Percentiles rank a stretch among this genome's conserved stretches.
phyloP scores from a whole-genome alignment of 2,888 invertebrate species.

The Oxycera nigricornis region DNA sequence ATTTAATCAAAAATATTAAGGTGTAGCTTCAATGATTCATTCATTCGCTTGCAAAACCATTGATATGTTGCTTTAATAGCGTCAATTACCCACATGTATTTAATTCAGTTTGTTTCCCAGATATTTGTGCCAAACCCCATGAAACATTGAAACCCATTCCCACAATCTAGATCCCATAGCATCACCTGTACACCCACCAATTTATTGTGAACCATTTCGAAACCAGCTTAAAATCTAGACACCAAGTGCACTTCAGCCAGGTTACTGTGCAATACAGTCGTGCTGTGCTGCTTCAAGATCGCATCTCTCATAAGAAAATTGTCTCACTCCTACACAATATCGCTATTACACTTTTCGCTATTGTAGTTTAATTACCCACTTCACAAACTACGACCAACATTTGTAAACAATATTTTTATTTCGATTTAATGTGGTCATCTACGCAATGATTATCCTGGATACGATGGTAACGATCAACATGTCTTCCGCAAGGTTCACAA shows the following conservation, averaged over 20 bases:
- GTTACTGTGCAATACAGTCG: not conserved
- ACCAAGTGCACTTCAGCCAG: not conserved
- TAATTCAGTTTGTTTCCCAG: slow-evolving; percentile 26
- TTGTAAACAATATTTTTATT: slow-evolving; percentile 39
- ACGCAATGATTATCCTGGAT: no score
- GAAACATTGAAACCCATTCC: not conserved
- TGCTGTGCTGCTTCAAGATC: not conserved
- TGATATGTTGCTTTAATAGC: slow-evolving; percentile 28
- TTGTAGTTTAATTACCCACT: slow-evolving; percentile 42
- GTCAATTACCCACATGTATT: slow-evolving; percentile 18
- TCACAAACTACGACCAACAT: slow-evolving; percentile 34
- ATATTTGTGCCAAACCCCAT: not conserved
- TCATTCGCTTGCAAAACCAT: no score
- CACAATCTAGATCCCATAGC: slow-evolving; percentile 37
- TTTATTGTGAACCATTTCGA: slow-evolving; percentile 11
- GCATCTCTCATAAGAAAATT: slow-evolving; percentile 28
- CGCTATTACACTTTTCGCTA: slow-evolving; percentile 20
- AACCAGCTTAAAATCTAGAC: slow-evolving; percentile 11
- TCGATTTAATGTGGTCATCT: slow-evolving; percentile 37
- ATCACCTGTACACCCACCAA: slow-evolving; percentile 19
- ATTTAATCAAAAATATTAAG: no score
- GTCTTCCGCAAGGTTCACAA: not conserved
- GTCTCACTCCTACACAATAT: slow-evolving; percentile 40
- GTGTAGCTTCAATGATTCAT: not conserved
- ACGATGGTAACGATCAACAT: not conserved